Base-by-base conservation (phyloP, 2,113 vertebrate species). In the Ptychochromis oligacanthus region DNA sequence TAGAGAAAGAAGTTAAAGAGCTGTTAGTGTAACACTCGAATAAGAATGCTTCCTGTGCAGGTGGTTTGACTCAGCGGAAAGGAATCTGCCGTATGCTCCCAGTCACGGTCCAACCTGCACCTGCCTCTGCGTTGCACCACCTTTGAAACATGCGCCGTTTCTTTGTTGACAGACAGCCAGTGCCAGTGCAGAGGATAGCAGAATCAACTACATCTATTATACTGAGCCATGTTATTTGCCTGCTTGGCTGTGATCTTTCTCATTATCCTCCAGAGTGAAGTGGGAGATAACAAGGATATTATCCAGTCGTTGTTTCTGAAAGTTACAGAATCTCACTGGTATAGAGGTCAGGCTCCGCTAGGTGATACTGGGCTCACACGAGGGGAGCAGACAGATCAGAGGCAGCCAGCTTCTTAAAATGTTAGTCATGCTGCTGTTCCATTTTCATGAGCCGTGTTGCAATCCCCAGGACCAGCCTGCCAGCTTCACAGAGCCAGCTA, bases 31-130 rank as follows among this genome's bases (percentile, higher is more conserved):
- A 34, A 14, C 56, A 12, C 55, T 61, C 6, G 6, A 58, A 34
- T 58, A 82, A 57, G 81, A 88, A 88, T 89, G 84, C 77, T 43
- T 67, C 62, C 67, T 61, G 85, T 87, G 89, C 92, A 85, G 92
- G 86, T 92, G 93, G 34, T 82, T 84, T 87, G 90, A 92, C 91
- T 94, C 88, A 87, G 82, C 74, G 65, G 88, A 84, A 87, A 89
- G 92, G 93, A 94, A 94, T 95, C 78, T 83, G 82, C 89, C 80
- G 79, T 84, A 84, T 86, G 54, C 76, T 64, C 52, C 10, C 56
- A 28, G 74, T 54, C 55, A 20, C 65, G n/a, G 82, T 79, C 79
- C 54, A 79, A 36, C 67, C 85, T 77, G 77, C 65, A 77, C 90
- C 82, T 88, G 86, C 75, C 79, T 40, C 36, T 59, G 43, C 31